A percentile compares a stretch with the other conserved stretches of the same genome.
These are phyloP conservation scores for Panulirus ornatus DNA, from an alignment of 1,140 invertebrate genomes.

Conservation along the genomic window DNA sequence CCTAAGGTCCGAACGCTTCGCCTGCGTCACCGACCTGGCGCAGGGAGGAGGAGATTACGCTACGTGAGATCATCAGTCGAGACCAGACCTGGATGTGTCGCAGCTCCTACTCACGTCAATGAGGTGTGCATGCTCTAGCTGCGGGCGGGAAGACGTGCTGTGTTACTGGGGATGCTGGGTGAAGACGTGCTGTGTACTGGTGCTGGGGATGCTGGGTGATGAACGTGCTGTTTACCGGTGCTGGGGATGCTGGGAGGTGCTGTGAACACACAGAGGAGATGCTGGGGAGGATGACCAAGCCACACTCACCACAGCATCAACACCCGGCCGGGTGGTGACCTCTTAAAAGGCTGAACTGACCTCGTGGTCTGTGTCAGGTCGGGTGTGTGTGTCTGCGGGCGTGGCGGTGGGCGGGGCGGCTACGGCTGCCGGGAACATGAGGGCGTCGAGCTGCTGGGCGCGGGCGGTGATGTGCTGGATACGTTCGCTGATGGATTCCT, in stretches of 20 bases:
- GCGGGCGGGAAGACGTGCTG: background rate
- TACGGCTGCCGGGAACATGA: constrained; percentile 63
- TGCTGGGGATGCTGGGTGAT: background rate
- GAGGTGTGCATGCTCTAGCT: background rate
- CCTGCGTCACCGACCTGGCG: too few relatives aligned
- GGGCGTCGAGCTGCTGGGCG: constrained; percentile 72
- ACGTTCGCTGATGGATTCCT: constrained; percentile 72
- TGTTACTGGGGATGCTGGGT: background rate
- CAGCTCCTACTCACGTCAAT: background rate
- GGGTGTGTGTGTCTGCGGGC: constrained; percentile 21
- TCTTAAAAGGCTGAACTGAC: constrained; percentile 74
- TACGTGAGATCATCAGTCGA: background rate
- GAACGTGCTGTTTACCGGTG: background rate
- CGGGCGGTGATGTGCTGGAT: constrained; percentile 67
- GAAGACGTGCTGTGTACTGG: background rate
- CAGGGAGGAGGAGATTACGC: too few relatives aligned
- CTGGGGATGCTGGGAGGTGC: background rate
- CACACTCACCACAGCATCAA: background rate
- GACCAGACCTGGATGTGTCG: background rate
- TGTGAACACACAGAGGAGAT: background rate
- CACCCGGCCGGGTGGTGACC: background rate
- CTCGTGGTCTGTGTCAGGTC: constrained; percentile 65
- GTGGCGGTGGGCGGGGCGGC: constrained; percentile 13
- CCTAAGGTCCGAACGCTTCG: too few relatives aligned
- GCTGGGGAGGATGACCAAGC: background rate